phyloP scores from a whole-genome alignment of 1,140 invertebrate species.

The Atta colombica region DNA sequence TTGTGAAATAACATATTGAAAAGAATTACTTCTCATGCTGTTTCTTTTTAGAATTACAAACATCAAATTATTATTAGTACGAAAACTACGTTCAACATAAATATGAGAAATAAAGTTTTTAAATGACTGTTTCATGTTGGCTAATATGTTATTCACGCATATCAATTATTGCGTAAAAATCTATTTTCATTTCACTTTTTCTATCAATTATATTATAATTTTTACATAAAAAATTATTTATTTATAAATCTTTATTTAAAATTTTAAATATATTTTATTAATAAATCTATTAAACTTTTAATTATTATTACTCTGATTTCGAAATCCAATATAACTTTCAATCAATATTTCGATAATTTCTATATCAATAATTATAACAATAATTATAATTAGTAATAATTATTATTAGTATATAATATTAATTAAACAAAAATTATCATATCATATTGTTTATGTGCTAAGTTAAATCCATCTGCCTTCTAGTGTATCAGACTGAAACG shows the following conservation, averaged over 20 bases:
- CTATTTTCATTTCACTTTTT: neutral
- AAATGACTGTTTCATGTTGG: neutral
- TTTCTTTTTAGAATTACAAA: neutral
- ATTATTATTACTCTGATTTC: neutral
- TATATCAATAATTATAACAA: neutral
- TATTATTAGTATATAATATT: neutral
- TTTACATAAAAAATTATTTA: neutral
- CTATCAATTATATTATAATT: neutral
- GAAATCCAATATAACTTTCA: neutral
- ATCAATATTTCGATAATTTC: neutral
- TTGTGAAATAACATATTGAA: neutral
- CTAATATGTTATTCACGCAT: neutral
- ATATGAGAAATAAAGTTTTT: neutral
- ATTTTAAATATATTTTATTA: neutral
- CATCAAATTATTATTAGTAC: neutral
- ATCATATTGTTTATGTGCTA: neutral
- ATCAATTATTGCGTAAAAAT: neutral
- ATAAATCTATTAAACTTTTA: neutral
- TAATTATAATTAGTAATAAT: neutral
- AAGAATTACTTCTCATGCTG: neutral
- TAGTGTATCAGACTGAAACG: conserved; percentile 25
- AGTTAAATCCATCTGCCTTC: neutral
- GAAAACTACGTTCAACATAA: neutral
- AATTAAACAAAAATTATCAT: conserved; percentile 1
- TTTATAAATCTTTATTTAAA: no score